These are phyloP conservation scores for Tetraodon nigroviridis DNA, from an alignment of 2,113 vertebrate species.

Conservation along the genomic window DNA sequence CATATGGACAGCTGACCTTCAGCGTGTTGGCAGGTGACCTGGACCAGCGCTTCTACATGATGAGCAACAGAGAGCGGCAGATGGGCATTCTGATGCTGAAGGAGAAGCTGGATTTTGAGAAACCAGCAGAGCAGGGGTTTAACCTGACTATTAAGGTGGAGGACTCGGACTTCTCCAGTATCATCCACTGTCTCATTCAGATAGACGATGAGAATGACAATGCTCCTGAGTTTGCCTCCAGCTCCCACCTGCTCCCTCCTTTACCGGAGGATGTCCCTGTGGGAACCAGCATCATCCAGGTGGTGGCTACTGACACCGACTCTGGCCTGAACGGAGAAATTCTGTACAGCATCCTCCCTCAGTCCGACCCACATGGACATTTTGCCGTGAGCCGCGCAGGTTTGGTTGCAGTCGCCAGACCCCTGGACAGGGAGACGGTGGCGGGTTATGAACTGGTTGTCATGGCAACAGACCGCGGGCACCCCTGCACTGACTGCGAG, in stretches of 20 bases:
- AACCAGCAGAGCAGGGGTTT: conserved; percentile 76
- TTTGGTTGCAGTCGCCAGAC: conserved; percentile 69
- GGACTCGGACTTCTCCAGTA: conserved; percentile 81
- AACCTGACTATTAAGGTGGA: conserved; percentile 85
- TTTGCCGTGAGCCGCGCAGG: conserved; percentile 76
- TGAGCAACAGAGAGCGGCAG: conserved; percentile 71
- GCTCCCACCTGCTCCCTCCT: conserved; percentile 65
- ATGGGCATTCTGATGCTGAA: conserved; percentile 77
- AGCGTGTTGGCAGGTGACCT: conserved; percentile 78
- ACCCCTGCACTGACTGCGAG: conserved; percentile 75
- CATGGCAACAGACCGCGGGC: conserved; percentile 80
- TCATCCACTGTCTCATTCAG: conserved; percentile 77
- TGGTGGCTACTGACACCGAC: conserved; percentile 78
- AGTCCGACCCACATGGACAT: conserved; percentile 74
- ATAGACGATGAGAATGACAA: conserved; percentile 87
- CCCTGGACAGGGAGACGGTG: conserved; percentile 76
- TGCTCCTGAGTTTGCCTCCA: conserved; percentile 75
- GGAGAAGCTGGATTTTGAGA: conserved; percentile 82
- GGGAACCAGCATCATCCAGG: conserved; percentile 76
- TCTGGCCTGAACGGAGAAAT: conserved; percentile 79
- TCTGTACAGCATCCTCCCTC: conserved; percentile 75
- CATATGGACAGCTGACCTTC: conserved; percentile 77
- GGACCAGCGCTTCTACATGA: conserved; percentile 81
- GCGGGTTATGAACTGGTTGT: conserved; percentile 76
- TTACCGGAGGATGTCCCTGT: conserved; percentile 75